Conservation (phyloP, 1,140 invertebrate species). For the Caenorhabditis elegans region DNA sequence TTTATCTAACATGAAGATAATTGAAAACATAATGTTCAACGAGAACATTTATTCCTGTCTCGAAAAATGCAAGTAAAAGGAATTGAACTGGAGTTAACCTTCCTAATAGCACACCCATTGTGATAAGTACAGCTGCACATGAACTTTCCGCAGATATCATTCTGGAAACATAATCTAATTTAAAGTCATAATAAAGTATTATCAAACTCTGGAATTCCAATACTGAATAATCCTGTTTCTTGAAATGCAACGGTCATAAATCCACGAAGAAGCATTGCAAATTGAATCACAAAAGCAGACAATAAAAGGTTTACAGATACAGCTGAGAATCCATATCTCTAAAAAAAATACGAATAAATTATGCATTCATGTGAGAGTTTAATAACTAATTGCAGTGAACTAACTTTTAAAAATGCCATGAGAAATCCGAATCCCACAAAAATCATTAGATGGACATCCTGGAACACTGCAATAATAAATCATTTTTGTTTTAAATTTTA, state of each 20-base stretch:
- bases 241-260: conserved; percentile 48
- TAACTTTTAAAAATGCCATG: conserved; percentile 84
- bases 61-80: conserved; percentile 68
- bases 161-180: conserved; percentile 56
- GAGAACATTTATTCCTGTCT: conserved; percentile 65
- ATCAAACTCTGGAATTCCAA: conserved; percentile 36
- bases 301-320: conserved; percentile 83
- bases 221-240: conserved; percentile 35
- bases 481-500: background rate
- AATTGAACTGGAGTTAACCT: conserved; percentile 69
- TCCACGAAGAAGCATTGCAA: conserved; percentile 45
- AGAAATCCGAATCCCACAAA: conserved; percentile 91
- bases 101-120: conserved; percentile 70
- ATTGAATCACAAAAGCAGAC: conserved; percentile 58
- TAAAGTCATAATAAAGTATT: background rate
- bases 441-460: conserved; percentile 95
- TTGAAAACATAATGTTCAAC: conserved; percentile 68
- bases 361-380: too few relatives aligned
- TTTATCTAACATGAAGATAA: conserved; percentile 64
- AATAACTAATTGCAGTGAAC: too few relatives aligned
- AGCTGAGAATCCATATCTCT: conserved; percentile 79
- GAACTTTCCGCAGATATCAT: conserved; percentile 69
- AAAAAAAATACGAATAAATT: too few relatives aligned
- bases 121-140: conserved; percentile 69
- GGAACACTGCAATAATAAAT: conserved; percentile 77